Base-by-base conservation (phyloP, 92 coral and sea anemone genomes). In the Palythoa heliodiscus region DNA sequence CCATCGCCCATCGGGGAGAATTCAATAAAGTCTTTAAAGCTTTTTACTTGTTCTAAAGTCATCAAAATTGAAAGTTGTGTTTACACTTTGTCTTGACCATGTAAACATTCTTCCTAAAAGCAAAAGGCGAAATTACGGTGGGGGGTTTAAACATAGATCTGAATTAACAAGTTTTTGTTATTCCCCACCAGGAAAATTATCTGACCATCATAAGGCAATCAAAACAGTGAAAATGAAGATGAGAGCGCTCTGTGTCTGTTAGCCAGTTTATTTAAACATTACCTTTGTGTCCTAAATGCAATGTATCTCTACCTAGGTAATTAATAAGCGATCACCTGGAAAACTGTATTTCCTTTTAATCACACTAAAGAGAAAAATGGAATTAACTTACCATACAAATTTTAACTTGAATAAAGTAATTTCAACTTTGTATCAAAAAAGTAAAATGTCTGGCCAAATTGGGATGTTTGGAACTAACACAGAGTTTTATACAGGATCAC, bases 151-250 rank as follows among this genome's bases (percentile, higher is more conserved):
- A 2, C 73, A 66, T 48, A 39, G 37, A n/a, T 17, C 66, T 12
- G 66, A 78, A 80, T 52, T 53, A 80, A 80, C 70, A 80, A 66
- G 66, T 20, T 80, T 52, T 66, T 80, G 52, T 63, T 80, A 40
- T 80, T 67, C 61, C 74, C 84, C 84, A 80, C 84, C 84, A 80
- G 84, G 84, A 80, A 80, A 68, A 80, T 80, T 80, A 80, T 63
- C 70, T 80, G 43, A 80, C 84, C 84, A 80, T 80, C 84, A 80
- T 80, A 80, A 80, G 73, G 84, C 38, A 80, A 80, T 80, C 84
- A 80, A 80, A 80, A 64, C 75, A 80, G 74, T 66, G 55, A 66
- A 80, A 67, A 67, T 47, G 61, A 54, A 70, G 25, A 64, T 80
- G 73, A 68, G 72, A 80, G 47, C 43, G 39, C 22, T 40, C 69